Evolutionary conservation across 2,888 invertebrate genomes (phyloP), one percentile per base, ranked within the genome.

Genomic region (Nomada fabriciana): DNA sequence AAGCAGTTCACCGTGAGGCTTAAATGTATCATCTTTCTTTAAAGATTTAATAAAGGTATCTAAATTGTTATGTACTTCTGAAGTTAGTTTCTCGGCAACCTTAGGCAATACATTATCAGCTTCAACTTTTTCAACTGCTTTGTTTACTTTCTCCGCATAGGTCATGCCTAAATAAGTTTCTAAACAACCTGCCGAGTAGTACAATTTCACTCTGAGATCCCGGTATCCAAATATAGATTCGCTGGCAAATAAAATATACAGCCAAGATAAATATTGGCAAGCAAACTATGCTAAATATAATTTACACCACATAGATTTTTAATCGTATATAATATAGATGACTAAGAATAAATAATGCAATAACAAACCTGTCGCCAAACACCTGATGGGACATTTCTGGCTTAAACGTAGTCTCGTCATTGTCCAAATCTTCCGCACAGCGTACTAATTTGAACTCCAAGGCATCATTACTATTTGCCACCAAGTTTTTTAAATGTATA

Each of bases 211-310:
- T 79, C 95, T 95, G 52, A 99, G 94, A 90, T 98, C 97, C 91
- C 97, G 96, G 93, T 98, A 99, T 3, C 99, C 99, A 95, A 98
- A 98, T 93, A 99, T 98, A 82, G 96, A 97, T 94, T 99, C 99
- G 90, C 96, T 96, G 91, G 25, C 10, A 76, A 71, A 76, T 25
- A 64, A 94, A 93, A 82, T 82, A n/a, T 61, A 93, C 85, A 20
- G 60, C 72, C 53, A 69, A 65, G 25, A 71, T 64, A 64, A 82
- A 52, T 73, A 84, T 18, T 60, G 60, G 77, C 43, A 69, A 67
- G 55, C 15, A 0, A 72, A 29, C 15, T 70, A 11, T 13, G n/a
- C 25, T 18, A n/a, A 36, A 55, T 55, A n/a, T 47, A 36, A 57
- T 25, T 25, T 57, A 36, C 1, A 15, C 36, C 1, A 5, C 7